Base-by-base conservation (phyloP, 2,113 vertebrate genomes). In the Misgurnus anguillicaudatus region DNA sequence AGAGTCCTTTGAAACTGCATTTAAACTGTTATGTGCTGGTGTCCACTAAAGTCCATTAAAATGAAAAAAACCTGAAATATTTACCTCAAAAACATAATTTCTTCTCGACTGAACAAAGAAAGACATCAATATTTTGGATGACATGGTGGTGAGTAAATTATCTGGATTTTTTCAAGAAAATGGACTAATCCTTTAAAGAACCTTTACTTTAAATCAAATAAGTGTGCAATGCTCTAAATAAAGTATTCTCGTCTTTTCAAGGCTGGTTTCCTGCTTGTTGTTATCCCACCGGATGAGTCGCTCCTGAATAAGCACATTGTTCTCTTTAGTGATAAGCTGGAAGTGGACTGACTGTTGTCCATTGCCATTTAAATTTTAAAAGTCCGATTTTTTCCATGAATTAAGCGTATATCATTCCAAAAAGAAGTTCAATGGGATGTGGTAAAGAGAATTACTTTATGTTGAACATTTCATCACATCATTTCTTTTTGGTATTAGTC, bases 281-380 rank as follows among this genome's bases (percentile, higher is more conserved):
- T 61, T 87, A 84, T 83, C 78, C 19, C 61, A 21, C 71, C 19
- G 74, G 80, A 69, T 75, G 80, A 51, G 45, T 66, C 69, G 79
- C 74, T 38, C 4, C 75, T 79, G 74, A 86, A 86, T 82, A 73
- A 75, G 77, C 53, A 68, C 86, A 88, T 85, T 88, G 87, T 87
- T 88, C 79, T 81, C 68, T 73, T 72, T 36, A 36, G 71, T 83
- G 86, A 88, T 88, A 87, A 88, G 82, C n/a, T 85, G 79, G 74
- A 85, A 86, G 19, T 48, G 19, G 38, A 6, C 83, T 86, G 75
- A 53, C 72, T 70, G 63, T 69, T 68, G 47, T 17, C 42, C 57
- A 78, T 71, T 80, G 63, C 9, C 17, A 55, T 75, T 82, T 67
- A 67, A 85, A 78, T 87, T 83, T 87, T 58, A 66, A 70, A 86